Base-by-base conservation (phyloP, 1,140 invertebrate genomes). In the Aphidius ervi region DNA sequence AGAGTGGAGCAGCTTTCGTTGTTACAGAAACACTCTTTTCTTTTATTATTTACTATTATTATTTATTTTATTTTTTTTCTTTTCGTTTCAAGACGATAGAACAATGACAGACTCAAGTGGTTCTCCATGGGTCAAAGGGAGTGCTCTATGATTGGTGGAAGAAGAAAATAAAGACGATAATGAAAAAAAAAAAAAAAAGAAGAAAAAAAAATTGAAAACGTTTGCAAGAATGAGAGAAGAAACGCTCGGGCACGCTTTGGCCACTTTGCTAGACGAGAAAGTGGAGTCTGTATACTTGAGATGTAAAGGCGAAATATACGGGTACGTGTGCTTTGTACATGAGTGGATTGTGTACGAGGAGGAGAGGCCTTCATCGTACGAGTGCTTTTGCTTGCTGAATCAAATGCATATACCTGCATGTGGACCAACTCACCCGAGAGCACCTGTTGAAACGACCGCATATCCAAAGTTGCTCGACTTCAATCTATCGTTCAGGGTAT, bases 271-370 rank as follows among this genome's bases (percentile, higher is more conserved):
- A 31, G n/a, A 43, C 10, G 43, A 45, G 40, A 48, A 39, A 58
- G 46, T 42, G 7, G 40, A 10, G 6, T 23, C 31, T 9, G 23
- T 10, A 43, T 43, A 16, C 56, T 46, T 7, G 9, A 50, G n/a
- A 42, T 31, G 23, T 46, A 45, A 62, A 57, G 60, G 55, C 41
- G 55, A 56, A 56, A 62, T 57, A 62, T 62, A 62, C 60, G 60
- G 60, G 60, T 49, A 48, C 54, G 41, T 39, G 46, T 61, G 23
- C 23, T 61, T 59, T 50, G 43, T 53, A 37, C 10, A 55, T 39
- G 47, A 57, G 55, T 49, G 41, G 60, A 56, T 49, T 62, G 46
- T 58, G 60, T 53, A 56, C 47, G 46, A 16, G 9, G 20, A 56
- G 23, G 31, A 57, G 60, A 60, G 55, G 45, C 9, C 40, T 56